These are phyloP conservation scores for Homalodisca vitripennis DNA, from an alignment of 1,140 invertebrate genomes.

Conservation along the genomic window DNA sequence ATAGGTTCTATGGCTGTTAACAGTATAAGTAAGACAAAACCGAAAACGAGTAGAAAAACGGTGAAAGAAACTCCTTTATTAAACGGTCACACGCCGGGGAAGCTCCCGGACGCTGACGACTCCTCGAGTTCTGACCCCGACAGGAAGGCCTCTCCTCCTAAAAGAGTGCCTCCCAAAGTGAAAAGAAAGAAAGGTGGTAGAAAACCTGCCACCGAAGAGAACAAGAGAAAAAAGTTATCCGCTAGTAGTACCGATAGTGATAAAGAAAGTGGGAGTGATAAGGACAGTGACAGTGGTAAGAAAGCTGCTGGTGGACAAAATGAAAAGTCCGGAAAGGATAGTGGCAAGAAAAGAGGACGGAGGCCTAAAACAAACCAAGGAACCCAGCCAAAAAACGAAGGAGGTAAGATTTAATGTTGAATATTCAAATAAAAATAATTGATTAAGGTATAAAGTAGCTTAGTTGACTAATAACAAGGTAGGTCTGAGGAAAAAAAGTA, in stretches of 20 bases:
- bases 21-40: constrained; percentile 67
- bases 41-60: constrained; percentile 47
- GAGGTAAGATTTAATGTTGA: constrained; percentile 32
- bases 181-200: constrained; percentile 62
- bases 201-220: constrained; percentile 51
- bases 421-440: too few relatives aligned
- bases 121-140: constrained; percentile 73
- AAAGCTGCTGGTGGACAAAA: constrained; percentile 34
- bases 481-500: too few relatives aligned
- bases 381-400: constrained; percentile 41
- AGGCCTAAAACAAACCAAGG: constrained; percentile 39
- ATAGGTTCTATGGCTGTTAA: constrained; percentile 63
- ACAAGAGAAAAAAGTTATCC: constrained; percentile 52
- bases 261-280: constrained; percentile 59
- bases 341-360: constrained; percentile 40
- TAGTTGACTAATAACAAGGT: too few relatives aligned
- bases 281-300: constrained; percentile 59
- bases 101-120: constrained; percentile 58
- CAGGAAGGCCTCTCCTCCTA: constrained; percentile 62
- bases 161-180: constrained; percentile 72
- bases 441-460: too few relatives aligned
- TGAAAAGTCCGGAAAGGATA: constrained; percentile 37
- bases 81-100: constrained; percentile 61
- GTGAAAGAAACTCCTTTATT: constrained; percentile 49
- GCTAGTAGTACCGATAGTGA: constrained; percentile 61